Conservation (phyloP, 2,888 invertebrate species). For the Leptarthrus brevirostris region DNA sequence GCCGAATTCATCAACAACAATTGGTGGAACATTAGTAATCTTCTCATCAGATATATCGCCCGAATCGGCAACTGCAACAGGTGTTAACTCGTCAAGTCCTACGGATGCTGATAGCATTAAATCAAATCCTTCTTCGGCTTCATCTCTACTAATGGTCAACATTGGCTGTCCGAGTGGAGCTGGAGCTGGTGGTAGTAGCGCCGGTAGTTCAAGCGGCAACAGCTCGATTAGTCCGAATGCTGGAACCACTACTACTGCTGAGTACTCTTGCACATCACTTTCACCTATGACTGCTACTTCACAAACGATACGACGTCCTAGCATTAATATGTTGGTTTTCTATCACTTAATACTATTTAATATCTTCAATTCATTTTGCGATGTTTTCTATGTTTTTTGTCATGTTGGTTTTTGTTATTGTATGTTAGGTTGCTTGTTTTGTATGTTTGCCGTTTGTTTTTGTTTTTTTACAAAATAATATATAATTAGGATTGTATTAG, state of each 20-base stretch:
- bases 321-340: constrained; percentile 68
- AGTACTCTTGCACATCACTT: constrained; percentile 59
- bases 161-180: constrained; percentile 28
- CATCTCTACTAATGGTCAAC: constrained; percentile 59
- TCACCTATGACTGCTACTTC: constrained; percentile 65
- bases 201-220: constrained; percentile 36
- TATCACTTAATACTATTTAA: background rate
- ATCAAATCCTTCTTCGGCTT: constrained; percentile 64
- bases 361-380: background rate
- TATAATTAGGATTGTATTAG: too few relatives aligned
- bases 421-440: too few relatives aligned
- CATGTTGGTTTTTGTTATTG: background rate
- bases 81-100: constrained; percentile 59
- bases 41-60: constrained; percentile 36
- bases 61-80: constrained; percentile 53
- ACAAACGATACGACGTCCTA: constrained; percentile 66
- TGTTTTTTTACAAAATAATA: background rate
- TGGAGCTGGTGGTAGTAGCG: constrained; percentile 31
- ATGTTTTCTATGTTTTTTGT: constrained; percentile 6
- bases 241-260: constrained; percentile 55
- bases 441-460: constrained; percentile 8
- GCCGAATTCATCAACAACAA: constrained; percentile 55
- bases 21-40: constrained; percentile 48
- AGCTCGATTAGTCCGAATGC: constrained; percentile 44
- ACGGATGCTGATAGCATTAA: constrained; percentile 65